Evolutionary conservation across 2,888 invertebrate genomes (phyloP).

Genomic region (Ophioninae sp.): DNA sequence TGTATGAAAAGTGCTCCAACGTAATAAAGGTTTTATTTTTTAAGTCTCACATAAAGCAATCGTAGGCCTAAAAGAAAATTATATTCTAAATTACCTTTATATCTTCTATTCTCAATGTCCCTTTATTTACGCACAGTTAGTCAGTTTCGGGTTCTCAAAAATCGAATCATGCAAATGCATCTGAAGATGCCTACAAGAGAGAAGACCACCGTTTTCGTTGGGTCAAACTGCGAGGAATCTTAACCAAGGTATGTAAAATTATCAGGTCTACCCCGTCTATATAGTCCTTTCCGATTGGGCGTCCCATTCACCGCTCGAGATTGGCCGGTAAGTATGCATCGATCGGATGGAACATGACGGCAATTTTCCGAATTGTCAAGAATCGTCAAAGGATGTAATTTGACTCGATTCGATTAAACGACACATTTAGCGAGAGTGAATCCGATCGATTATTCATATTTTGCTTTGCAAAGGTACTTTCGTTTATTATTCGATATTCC

Average conservation of each 20-base stretch:
- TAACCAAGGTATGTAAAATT: neutral
- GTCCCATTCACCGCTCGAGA: neutral
- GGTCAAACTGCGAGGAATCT: neutral
- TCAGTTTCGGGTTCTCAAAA: no score
- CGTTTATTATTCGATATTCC: conserved; percentile 5
- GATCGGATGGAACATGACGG: neutral
- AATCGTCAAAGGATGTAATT: neutral
- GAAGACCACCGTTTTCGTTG: no score
- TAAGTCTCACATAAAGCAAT: no score
- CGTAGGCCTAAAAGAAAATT: no score
- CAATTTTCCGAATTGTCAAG: neutral
- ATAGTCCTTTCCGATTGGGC: neutral
- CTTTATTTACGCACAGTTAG: no score
- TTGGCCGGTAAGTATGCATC: neutral
- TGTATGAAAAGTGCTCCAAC: no score
- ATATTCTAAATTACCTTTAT: no score
- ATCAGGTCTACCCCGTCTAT: neutral
- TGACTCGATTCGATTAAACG: neutral
- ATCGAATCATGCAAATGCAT: no score
- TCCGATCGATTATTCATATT: neutral
- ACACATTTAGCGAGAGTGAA: neutral
- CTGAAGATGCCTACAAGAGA: no score
- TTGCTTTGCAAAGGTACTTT: neutral
- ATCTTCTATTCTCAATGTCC: no score
- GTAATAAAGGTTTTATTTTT: no score